These are phyloP conservation scores for Cotesia vestalis DNA, from an alignment of 1,140 invertebrate genomes.

Conservation along the genomic window DNA sequence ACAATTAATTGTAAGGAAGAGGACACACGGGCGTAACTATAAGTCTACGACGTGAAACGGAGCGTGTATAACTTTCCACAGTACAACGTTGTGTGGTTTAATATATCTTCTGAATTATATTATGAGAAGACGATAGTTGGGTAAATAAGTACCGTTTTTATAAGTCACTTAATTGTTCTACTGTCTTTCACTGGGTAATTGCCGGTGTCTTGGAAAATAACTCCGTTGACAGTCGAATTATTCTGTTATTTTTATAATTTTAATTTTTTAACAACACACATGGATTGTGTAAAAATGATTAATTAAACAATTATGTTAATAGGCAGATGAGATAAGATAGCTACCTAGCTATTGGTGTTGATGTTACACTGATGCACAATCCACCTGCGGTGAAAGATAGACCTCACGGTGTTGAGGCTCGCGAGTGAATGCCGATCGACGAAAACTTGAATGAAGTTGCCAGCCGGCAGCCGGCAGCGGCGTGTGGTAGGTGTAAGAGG, in stretches of 20 bases:
- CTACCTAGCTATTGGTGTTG: background rate
- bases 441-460: conserved; percentile 36
- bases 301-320: no score
- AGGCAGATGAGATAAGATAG: no score
- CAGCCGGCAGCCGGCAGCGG: background rate
- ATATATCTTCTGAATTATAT: background rate
- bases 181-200: no score
- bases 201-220: no score
- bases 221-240: no score
- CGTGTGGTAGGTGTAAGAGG: conserved; percentile 21
- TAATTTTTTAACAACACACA: no score
- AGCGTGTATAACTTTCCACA: conserved; percentile 32
- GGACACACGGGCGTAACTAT: conserved; percentile 6
- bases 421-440: conserved; percentile 34
- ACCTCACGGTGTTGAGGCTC: conserved; percentile 20
- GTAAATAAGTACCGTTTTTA: conserved; percentile 8
- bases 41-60: conserved; percentile 28
- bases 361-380: background rate
- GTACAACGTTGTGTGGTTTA: background rate
- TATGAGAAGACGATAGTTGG: background rate
- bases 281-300: no score
- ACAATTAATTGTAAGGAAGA: background rate
- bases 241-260: no score
- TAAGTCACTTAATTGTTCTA: background rate
- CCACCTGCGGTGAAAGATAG: conserved; percentile 12